These are phyloP conservation scores for Cydia amplana DNA, from an alignment of 1,140 invertebrate species.

Conservation along the genomic window DNA sequence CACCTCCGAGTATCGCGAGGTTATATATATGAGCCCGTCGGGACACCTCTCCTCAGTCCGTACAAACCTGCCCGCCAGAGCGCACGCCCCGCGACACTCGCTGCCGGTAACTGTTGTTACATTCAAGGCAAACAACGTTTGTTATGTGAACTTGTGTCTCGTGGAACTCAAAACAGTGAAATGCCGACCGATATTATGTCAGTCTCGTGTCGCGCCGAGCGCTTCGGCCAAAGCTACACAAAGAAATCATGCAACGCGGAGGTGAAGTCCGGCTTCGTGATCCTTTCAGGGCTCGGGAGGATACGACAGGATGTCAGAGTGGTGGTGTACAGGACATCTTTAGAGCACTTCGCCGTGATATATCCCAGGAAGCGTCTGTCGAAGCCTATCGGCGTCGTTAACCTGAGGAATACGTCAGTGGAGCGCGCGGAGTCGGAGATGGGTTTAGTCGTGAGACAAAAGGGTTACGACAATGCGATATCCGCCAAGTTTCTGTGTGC, in stretches of 20 bases:
- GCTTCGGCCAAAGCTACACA: constrained; percentile 52
- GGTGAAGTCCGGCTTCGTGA: constrained; percentile 83
- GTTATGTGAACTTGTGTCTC: constrained; percentile 47
- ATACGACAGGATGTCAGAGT: constrained; percentile 82
- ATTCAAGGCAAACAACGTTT: constrained; percentile 35
- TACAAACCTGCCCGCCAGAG: neutral
- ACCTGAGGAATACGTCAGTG: constrained; percentile 81
- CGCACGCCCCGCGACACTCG: neutral
- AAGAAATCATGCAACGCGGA: constrained; percentile 81
- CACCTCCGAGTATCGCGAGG: constrained; percentile 21
- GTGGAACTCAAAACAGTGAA: constrained; percentile 57
- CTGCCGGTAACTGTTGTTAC: constrained; percentile 13
- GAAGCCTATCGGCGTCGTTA: constrained; percentile 82
- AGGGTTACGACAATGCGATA: constrained; percentile 82
- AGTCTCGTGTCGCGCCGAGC: constrained; percentile 53
- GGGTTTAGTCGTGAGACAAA: constrained; percentile 82
- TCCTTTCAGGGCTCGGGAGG: constrained; percentile 80
- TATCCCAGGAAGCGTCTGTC: constrained; percentile 84
- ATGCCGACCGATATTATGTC: constrained; percentile 71
- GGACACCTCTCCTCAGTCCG: constrained; percentile 31
- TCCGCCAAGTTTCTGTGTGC: constrained; percentile 81
- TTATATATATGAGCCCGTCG: constrained; percentile 33
- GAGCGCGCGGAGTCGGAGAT: constrained; percentile 77
- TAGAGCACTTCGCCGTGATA: constrained; percentile 85
- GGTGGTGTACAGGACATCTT: constrained; percentile 83